phyloP scores from a whole-genome alignment of 1,140 invertebrate genomes.

The Drosophila miranda region DNA sequence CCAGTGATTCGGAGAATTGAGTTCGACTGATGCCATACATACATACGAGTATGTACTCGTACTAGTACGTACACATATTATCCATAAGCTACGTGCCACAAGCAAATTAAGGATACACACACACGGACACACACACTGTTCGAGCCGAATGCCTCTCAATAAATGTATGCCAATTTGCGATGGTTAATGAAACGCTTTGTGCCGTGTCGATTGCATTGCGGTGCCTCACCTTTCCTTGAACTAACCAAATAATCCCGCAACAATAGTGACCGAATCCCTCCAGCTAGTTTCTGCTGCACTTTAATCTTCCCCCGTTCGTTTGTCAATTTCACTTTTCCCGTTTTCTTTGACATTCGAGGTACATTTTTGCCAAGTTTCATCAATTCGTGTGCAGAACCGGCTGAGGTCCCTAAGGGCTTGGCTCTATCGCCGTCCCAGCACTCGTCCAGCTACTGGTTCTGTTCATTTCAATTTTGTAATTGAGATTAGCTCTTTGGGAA shows the following conservation, averaged over 20 bases:
- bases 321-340: conserved; percentile 66
- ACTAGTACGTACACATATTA: conserved; percentile 10
- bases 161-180: conserved; percentile 79
- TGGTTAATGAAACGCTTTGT: conserved; percentile 81
- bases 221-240: neutral
- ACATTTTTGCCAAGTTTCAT: conserved; percentile 62
- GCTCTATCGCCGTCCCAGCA: conserved; percentile 10
- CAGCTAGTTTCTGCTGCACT: conserved; percentile 46
- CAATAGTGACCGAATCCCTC: conserved; percentile 36
- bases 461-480: conserved; percentile 81
- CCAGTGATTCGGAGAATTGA: conserved; percentile 79
- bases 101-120: conserved; percentile 39
- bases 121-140: conserved; percentile 26
- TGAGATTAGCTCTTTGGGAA: conserved; percentile 80
- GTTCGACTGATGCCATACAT: conserved; percentile 39
- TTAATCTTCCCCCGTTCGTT: conserved; percentile 49
- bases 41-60: conserved; percentile 9
- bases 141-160: conserved; percentile 74
- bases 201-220: conserved; percentile 69
- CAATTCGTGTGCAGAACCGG: conserved; percentile 37
- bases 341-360: conserved; percentile 77
- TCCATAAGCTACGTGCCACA: conserved; percentile 42
- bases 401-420: conserved; percentile 19
- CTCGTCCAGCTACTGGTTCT: conserved; percentile 19
- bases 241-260: conserved; percentile 35